Evolutionary conservation across 2,888 invertebrate genomes (phyloP), one percentile per base, ranked within the genome.

Genomic region (Tenthredo scrophulariae): DNA sequence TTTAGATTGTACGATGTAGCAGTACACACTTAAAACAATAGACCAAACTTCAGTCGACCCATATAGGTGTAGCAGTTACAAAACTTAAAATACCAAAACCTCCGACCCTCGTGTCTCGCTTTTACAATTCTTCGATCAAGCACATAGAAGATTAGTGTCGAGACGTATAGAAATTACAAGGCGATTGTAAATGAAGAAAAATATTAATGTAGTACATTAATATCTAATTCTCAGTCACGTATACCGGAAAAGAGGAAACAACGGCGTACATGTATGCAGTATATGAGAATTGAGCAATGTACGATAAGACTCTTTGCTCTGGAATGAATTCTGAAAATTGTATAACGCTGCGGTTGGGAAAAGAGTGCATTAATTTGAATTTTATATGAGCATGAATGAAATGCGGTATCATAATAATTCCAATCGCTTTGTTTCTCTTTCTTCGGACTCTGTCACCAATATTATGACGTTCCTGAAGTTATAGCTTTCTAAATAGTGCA

Each of bases 401-500:
- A 54, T 54, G 7, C 54, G n/a, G n/a, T 54, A 54, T 54, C n/a
- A 54, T 5, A 54, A 54, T n/a, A 54, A 54, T n/a, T n/a, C 54
- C 54, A 54, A 2, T 7, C 7, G 3, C 15, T 46, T 46, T n/a
- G n/a, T 54, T 54, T 54, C n/a, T 54, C n/a, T 54, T 54, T 54
- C n/a, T 54, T 54, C n/a, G n/a, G 54, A 54, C 54, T 54, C 54
- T 54, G 54, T 54, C n/a, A n/a, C 54, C 7, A 54, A 46, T 46
- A 15, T 46, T 46, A 46, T 46, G 13, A 54, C 54, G 54, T 54
- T 10, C 1, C 54, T n/a, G 54, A 18, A 54, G 54, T 54, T 54
- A 54, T n/a, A n/a, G 54, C 54, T 54, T 54, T 54, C 54, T 54
- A n/a, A 54, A 54, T n/a, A 54, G 54, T 54, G n/a, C 54, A n/a